Percentiles rank a stretch among this genome's conserved stretches.
Conservation (phyloP, 1,140 invertebrate species). For the Venustaconcha ellipsiformis region DNA sequence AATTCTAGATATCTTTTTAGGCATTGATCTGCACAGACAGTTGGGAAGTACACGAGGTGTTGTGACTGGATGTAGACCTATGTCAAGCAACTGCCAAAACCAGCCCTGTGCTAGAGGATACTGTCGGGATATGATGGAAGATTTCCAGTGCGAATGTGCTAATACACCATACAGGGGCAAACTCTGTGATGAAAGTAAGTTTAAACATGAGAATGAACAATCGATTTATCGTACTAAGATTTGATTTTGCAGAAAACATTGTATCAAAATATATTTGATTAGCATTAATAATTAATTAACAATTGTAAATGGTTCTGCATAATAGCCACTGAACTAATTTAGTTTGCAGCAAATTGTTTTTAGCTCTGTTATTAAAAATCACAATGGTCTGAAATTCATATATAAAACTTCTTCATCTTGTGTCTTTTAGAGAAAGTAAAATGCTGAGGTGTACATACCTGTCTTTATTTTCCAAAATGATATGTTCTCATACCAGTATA, state of each 20-base stretch:
- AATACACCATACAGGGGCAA: conserved; percentile 45
- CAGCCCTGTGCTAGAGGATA: conserved; percentile 46
- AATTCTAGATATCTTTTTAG: neutral
- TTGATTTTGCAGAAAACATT: neutral
- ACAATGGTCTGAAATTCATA: too few species aligned
- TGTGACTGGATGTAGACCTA: conserved; percentile 37
- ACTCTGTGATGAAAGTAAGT: conserved; percentile 54
- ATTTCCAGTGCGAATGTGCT: conserved; percentile 57
- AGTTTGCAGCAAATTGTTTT: too few species aligned
- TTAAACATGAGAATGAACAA: neutral
- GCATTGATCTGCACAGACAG: conserved; percentile 31
- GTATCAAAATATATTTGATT: neutral
- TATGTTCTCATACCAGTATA: too few species aligned
- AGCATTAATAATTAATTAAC: neutral
- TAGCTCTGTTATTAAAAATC: too few species aligned
- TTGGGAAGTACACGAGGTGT: conserved; percentile 33
- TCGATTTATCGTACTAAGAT: neutral
- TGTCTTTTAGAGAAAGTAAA: too few species aligned
- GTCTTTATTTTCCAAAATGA: too few species aligned
- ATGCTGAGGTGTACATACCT: too few species aligned
- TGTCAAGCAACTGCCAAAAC: conserved; percentile 35
- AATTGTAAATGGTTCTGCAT: neutral
- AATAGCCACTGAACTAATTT: too few species aligned
- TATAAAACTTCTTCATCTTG: too few species aligned
- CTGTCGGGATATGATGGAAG: conserved; percentile 47